phyloP scores from a whole-genome alignment of 1,140 invertebrate genomes.

The Aporrectodea caliginosa region DNA sequence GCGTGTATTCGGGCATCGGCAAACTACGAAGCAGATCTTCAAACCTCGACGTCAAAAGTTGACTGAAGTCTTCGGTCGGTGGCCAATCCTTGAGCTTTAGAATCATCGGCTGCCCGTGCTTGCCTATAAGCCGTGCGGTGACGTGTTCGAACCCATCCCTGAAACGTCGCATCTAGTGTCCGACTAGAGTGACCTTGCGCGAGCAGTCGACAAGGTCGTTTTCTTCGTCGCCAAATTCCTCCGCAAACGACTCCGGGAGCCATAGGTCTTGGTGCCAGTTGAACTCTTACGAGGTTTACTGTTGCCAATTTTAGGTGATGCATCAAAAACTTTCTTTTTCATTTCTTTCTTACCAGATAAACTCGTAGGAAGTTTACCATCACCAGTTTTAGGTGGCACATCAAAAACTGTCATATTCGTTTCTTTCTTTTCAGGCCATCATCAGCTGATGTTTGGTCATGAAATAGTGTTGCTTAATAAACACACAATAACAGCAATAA shows the following conservation, averaged over 20 bases:
- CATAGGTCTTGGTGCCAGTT: no score
- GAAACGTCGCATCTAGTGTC: conserved; percentile 84
- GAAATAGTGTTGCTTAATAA: no score
- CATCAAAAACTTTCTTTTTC: no score
- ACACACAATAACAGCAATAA: no score
- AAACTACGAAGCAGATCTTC: conserved; percentile 85
- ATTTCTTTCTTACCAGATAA: no score
- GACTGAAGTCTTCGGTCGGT: conserved; percentile 90
- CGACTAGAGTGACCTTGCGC: conserved; percentile 66
- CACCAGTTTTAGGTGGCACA: no score
- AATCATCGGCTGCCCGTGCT: conserved; percentile 72
- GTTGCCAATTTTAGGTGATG: no score
- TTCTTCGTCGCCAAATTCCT: conserved; percentile 89
- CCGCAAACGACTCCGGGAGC: conserved; percentile 83
- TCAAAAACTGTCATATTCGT: no score
- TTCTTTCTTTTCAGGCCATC: no score
- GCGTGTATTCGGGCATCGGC: conserved; percentile 85
- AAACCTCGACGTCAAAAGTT: conserved; percentile 75
- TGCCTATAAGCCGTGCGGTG: conserved; percentile 72
- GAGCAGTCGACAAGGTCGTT: conserved; percentile 87
- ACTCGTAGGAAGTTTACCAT: no score
- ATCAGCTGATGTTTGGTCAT: no score
- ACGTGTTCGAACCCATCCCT: conserved; percentile 88
- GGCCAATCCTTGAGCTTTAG: conserved; percentile 86
- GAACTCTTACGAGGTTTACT: no score